Evolutionary conservation across 92 coral and sea anemone genomes (phyloP).

Genomic region (Palythoa caribaeorum): DNA sequence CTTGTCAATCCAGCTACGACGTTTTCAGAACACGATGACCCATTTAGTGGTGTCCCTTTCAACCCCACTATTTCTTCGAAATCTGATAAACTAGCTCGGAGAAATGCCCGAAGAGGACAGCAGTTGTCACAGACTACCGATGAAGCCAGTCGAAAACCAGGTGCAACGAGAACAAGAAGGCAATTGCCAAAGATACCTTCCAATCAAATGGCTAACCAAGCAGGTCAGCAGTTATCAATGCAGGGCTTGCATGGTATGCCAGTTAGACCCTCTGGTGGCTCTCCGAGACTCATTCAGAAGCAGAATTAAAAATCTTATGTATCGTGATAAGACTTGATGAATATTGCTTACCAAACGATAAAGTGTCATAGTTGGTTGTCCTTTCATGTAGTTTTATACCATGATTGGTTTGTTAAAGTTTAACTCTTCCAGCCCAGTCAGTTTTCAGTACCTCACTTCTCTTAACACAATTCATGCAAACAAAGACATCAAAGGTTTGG

Average conservation of each 20-base stretch:
- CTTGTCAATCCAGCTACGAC: conserved; percentile 73
- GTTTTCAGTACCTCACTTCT: too few species aligned
- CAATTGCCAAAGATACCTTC: conserved; percentile 33
- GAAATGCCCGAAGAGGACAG: conserved; percentile 61
- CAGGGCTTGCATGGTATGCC: conserved; percentile 21
- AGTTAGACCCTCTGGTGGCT: conserved; percentile 20
- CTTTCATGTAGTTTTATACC: background rate
- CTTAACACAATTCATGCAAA: too few species aligned
- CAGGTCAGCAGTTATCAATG: conserved; percentile 35
- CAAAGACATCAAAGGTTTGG: too few species aligned
- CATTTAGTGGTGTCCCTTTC: conserved; percentile 86
- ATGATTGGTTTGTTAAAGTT: too few species aligned
- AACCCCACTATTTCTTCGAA: conserved; percentile 60
- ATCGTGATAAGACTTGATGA: background rate
- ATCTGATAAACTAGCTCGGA: conserved; percentile 44
- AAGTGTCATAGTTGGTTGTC: background rate
- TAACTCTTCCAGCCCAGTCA: too few species aligned
- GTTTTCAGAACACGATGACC: conserved; percentile 76
- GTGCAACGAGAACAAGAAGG: conserved; percentile 21
- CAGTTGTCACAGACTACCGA: conserved; percentile 2
- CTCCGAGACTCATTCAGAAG: conserved; percentile 21
- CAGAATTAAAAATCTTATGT: conserved; percentile 18
- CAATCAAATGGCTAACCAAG: conserved; percentile 8
- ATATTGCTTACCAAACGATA: background rate
- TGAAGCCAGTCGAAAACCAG: background rate